Evolutionary conservation across 2,113 vertebrate genomes (phyloP).

Genomic region (Empidonax traillii): DNA sequence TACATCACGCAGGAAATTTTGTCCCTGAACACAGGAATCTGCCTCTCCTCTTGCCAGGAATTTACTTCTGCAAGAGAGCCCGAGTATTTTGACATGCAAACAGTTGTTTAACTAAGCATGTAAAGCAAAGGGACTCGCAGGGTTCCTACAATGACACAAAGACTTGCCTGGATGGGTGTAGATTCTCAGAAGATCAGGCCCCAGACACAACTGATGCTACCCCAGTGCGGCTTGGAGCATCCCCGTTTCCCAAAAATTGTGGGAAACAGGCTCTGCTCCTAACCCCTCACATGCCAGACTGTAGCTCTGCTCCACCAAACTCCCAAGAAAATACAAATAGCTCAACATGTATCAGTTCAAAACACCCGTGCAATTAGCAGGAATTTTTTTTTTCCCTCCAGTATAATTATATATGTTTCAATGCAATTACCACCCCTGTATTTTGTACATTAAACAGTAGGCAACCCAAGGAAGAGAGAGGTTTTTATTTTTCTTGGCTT

Average conservation of each 20-base stretch:
- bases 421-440: constrained; percentile 73
- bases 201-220: rapidly evolving
- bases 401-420: constrained; percentile 78
- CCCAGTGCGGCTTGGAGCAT: not conserved
- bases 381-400: constrained; percentile 38
- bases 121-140: not conserved
- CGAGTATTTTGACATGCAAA: not conserved
- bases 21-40: not conserved
- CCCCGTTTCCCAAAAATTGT: not conserved
- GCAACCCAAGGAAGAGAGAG: constrained; percentile 54
- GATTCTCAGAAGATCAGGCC: not conserved
- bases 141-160: not conserved
- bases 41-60: not conserved
- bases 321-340: constrained; percentile 63
- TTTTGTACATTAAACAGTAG: constrained; percentile 74
- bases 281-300: not conserved
- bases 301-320: constrained; percentile 16
- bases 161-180: not conserved
- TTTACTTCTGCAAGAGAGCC: not conserved
- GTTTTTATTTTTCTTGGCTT: constrained; percentile 60
- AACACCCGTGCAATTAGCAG: constrained; percentile 75
- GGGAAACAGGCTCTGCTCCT: not conserved
- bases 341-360: constrained; percentile 73
- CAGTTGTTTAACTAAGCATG: not conserved
- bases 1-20: not conserved